These are phyloP conservation scores for Dreissena polymorpha DNA, from an alignment of 1,140 invertebrate species.

Conservation along the genomic window DNA sequence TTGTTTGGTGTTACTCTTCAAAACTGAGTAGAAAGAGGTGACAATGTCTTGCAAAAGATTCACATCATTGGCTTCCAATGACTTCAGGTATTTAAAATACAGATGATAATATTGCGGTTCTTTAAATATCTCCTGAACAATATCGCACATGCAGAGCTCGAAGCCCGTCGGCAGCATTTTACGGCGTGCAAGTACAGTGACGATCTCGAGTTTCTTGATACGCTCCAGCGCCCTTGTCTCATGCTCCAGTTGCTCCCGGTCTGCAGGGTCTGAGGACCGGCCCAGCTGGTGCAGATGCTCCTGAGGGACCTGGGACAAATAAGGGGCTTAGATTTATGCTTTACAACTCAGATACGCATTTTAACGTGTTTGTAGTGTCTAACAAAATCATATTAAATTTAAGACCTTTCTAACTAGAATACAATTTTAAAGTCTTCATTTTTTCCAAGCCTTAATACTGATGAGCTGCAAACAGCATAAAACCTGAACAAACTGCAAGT, in stretches of 20 bases:
- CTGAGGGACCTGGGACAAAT: slow-evolving; percentile 62
- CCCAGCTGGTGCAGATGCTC: slow-evolving; percentile 64
- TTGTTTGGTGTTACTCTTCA: slow-evolving; percentile 56
- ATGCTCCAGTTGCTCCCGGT: slow-evolving; percentile 93
- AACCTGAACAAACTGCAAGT: no score
- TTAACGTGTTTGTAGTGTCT: no score
- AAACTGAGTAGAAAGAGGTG: slow-evolving; percentile 68
- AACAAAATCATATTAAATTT: no score
- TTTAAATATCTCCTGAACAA: slow-evolving; percentile 70
- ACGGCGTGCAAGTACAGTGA: slow-evolving; percentile 83
- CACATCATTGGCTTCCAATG: slow-evolving; percentile 64
- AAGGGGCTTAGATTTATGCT: neutral
- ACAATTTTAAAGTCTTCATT: no score
- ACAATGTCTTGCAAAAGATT: slow-evolving; percentile 69
- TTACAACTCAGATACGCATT: no score
- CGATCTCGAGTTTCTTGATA: slow-evolving; percentile 95
- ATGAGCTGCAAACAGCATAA: no score
- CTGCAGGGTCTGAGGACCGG: slow-evolving; percentile 60
- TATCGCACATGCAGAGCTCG: slow-evolving; percentile 75
- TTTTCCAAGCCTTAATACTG: no score
- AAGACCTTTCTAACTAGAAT: no score
- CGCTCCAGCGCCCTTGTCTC: slow-evolving; percentile 98
- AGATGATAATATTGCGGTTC: slow-evolving; percentile 70
- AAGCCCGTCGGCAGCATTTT: slow-evolving; percentile 72
- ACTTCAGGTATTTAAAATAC: slow-evolving; percentile 72